Conservation (phyloP, 2,797 vertebrate genomes). For the Sparus aurata region DNA sequence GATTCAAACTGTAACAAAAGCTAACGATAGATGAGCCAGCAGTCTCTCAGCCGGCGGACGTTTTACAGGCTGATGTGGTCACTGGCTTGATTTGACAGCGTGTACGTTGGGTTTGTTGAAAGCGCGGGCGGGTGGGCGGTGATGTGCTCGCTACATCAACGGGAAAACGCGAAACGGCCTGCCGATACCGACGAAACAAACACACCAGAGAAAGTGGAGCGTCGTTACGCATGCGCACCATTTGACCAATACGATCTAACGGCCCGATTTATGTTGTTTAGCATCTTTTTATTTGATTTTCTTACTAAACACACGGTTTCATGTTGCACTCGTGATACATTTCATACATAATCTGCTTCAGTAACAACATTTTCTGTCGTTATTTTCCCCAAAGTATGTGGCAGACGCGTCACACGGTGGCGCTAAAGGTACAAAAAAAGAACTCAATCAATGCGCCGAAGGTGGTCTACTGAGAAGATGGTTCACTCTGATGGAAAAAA, state of each 20-base stretch:
- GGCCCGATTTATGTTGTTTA: background rate
- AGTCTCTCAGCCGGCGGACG: constrained; percentile 62
- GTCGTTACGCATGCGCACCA: constrained; percentile 31
- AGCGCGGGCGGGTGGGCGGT: constrained; percentile 10
- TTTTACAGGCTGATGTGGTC: constrained; percentile 57
- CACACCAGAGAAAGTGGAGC: background rate
- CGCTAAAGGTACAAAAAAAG: constrained; percentile 41
- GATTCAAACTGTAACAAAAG: constrained; percentile 34
- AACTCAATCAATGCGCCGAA: constrained; percentile 34
- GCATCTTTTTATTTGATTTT: background rate
- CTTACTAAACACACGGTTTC: accelerated
- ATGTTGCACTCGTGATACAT: accelerated
- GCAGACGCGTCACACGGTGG: constrained; percentile 53
- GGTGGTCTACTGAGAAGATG: constrained; percentile 25
- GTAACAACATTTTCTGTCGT: background rate
- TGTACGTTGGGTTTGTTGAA: background rate
- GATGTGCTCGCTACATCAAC: accelerated
- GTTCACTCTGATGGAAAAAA: constrained; percentile 8
- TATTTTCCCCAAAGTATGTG: background rate
- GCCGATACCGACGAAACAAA: constrained; percentile 28
- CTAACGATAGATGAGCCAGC: constrained; percentile 67
- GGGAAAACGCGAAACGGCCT: background rate
- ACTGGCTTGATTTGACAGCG: constrained; percentile 53
- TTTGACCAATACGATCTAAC: constrained; percentile 3
- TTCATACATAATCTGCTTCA: background rate